phyloP scores from a whole-genome alignment of 2,888 invertebrate genomes.

The Mythimna albipuncta region DNA sequence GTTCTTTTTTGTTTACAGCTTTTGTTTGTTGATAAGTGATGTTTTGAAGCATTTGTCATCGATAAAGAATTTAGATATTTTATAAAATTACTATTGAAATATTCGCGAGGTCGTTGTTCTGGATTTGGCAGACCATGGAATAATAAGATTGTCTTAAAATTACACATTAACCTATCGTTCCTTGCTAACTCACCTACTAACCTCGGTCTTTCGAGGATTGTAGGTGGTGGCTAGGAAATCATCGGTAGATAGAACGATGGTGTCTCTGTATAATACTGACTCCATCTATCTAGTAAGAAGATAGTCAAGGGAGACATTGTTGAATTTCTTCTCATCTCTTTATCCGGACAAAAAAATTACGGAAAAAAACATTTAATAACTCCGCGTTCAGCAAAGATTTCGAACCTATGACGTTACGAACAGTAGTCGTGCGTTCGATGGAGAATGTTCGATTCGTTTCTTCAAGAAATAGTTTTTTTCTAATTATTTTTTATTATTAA shows the following conservation, averaged over 20 bases:
- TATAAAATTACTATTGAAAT: neutral
- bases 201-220: neutral
- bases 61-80: conserved; percentile 2
- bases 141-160: neutral
- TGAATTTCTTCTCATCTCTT: neutral
- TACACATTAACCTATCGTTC: neutral
- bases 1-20: neutral
- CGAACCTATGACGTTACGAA: neutral
- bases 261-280: neutral
- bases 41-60: neutral
- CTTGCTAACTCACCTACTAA: neutral
- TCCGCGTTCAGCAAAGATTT: neutral
- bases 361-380: neutral
- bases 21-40: conserved; percentile 5
- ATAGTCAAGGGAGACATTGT: neutral
- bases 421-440: neutral
- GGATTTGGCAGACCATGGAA: neutral
- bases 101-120: neutral
- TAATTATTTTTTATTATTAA: too few relatives aligned
- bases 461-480: too few relatives aligned
- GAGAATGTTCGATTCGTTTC: too few relatives aligned
- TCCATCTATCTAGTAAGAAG: neutral
- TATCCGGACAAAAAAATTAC: neutral
- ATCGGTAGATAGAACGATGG: neutral
- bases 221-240: too few relatives aligned